Conservation (phyloP, 2,797 vertebrate species). For the Chromobotia macracanthus region DNA sequence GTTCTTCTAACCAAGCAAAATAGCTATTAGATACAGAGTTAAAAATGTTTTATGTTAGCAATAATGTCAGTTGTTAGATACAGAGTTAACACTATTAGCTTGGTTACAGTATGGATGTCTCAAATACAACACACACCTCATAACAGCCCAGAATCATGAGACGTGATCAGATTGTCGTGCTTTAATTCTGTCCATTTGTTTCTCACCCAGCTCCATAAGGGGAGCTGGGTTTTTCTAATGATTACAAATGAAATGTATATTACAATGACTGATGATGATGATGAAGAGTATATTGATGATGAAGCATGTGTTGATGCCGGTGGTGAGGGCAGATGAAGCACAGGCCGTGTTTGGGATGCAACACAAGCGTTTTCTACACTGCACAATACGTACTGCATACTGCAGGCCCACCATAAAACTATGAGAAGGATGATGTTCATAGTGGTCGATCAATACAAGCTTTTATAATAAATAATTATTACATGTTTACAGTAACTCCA, state of each 20-base stretch:
- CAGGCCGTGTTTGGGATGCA: constrained; percentile 10
- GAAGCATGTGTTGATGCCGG: neutral
- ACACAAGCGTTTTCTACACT: neutral
- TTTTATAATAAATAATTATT: no score
- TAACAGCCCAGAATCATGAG: neutral
- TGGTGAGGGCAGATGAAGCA: neutral
- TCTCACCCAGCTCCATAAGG: neutral
- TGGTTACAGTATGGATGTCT: neutral
- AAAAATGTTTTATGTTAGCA: no score
- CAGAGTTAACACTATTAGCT: neutral
- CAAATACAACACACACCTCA: constrained; percentile 4
- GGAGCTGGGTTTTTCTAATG: neutral
- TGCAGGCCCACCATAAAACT: neutral
- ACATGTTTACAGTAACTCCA: no score
- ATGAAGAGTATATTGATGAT: no score
- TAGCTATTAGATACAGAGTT: no score
- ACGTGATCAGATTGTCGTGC: neutral
- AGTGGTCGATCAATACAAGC: no score
- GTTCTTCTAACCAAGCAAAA: no score
- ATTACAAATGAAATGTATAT: constrained; percentile 4
- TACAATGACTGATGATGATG: constrained; percentile 1
- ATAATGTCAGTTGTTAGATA: neutral
- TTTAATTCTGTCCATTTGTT: neutral
- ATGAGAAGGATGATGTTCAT: no score
- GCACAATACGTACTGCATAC: neutral